Evolutionary conservation across 2,888 invertebrate genomes (phyloP), one percentile per base, ranked within the genome.

Genomic region (Stenotaenia linearis): DNA sequence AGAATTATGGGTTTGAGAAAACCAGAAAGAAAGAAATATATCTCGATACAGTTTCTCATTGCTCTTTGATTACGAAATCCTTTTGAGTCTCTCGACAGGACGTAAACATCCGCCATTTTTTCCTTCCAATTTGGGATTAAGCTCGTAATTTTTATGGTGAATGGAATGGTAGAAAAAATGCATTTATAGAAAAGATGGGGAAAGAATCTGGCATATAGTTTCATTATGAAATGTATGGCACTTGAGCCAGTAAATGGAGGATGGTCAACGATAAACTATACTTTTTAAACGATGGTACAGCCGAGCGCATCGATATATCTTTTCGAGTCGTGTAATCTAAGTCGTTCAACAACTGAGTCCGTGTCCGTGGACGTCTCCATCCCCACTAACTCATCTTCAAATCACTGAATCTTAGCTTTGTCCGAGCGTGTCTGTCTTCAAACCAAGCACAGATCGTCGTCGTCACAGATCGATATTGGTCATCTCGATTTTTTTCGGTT

Each of bases 291-390:
- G 69, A 69, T 69, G 69, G 12, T 69, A 69, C 69, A 69, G 25
- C 69, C 25, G 69, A 69, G 69, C 69, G 25, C 69, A 69, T 10
- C 28, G 69, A 69, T 69, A 69, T 69, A 69, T 69, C 69, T 69
- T 69, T 69, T 69, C 69, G 69, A 69, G 69, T 69, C 69, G 69
- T 69, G 69, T 69, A 69, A 69, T 69, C 69, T 69, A 28, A 28
- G 69, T 69, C 69, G 69, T 69, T 69, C 69, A 69, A 69, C 69
- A 69, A 69, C 69, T 69, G 69, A 28, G 69, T 69, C 28, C 25
- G 69, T 69, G 69, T 69, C 69, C 69, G 69, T n/a, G 69, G 69
- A 69, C 69, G 69, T 69, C 28, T 50, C 50, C 50, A 50, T 50
- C 18, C 18, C 50, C 50, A n/a, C 69, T 69, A 69, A 69, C 69